Evolutionary conservation across 1,140 invertebrate genomes (phyloP).

Genomic region (Eufriesea mexicana): DNA sequence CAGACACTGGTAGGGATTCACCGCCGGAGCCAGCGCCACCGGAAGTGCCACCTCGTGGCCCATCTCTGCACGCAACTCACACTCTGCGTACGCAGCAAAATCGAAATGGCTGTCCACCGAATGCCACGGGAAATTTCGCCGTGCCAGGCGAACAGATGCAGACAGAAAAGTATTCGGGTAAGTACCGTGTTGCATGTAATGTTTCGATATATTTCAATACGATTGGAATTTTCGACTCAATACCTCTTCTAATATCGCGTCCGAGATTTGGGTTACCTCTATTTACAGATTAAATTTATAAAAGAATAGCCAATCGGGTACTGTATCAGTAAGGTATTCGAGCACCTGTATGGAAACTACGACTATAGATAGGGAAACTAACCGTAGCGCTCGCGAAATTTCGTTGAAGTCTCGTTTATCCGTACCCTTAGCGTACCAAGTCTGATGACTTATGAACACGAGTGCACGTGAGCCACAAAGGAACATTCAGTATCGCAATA

Average conservation of each 20-base stretch:
- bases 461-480: no score
- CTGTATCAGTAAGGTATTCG: no score
- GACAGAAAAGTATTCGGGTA: constrained; percentile 72
- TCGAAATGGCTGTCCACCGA: constrained; percentile 74
- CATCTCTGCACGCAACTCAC: constrained; percentile 84
- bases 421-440: no score
- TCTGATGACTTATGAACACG: no score
- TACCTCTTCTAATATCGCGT: not conserved
- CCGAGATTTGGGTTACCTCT: not conserved
- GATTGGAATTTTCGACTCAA: not conserved
- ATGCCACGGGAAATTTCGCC: constrained; percentile 66
- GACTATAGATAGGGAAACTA: no score
- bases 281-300: not conserved
- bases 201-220: not conserved
- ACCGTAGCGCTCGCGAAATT: no score
- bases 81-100: constrained; percentile 73
- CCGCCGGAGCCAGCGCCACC: constrained; percentile 89
- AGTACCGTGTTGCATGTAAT: constrained; percentile 50
- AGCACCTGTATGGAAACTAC: no score
- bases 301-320: not conserved
- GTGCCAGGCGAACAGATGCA: constrained; percentile 72
- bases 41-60: constrained; percentile 88
- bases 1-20: constrained; percentile 85
- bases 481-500: not conserved
- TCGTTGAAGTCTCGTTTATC: no score